Evolutionary conservation across 2,113 vertebrate genomes (phyloP), one percentile per base, ranked within the genome.

Genomic region (Platysteira castanea): DNA sequence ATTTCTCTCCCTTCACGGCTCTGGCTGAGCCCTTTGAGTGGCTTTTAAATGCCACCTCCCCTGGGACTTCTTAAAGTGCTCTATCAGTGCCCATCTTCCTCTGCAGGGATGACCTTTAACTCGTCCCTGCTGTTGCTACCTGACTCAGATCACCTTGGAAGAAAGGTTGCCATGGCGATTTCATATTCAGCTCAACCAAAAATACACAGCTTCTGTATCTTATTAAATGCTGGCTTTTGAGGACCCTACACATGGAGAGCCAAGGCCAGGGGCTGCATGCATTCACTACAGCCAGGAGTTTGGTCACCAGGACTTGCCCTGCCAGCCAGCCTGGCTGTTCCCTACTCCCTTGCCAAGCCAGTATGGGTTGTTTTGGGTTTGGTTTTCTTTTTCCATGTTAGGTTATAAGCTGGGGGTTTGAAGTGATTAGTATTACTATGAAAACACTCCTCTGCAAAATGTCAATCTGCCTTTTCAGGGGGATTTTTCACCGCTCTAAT

Each of bases 121-220:
- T 98, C 95, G 52, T 97, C 85, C 92, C 91, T 92, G 92, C 97
- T 97, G 94, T 95, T 92, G 92, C 95, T 95, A 97, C 97, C 98
- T 98, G 98, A 96, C 97, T 98, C 20, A 59, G 91, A 93, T 97
- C 97, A 98, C 98, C 97, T 97, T 90, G 75, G 89, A 97, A 97
- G 86, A 96, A 97, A 98, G 96, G 98, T 98, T 98, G 98, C 98
- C 96, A 98, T 98, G 98, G 98, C 7, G 15, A 98, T 98, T 95
- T 81, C 87, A 87, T 92, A 92, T 95, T 96, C 95, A 78, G 91
- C 92, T 84, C 83, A 94, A 69, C 71, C 93, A 95, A 95, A 93
- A 84, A 95, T 84, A 61, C 77, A 90, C 91, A 91, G 92, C 82
- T 97, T 91, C 94, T 95, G 94, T 97, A 90, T 96, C 96, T 98